A percentile compares a stretch with the other conserved stretches of the same genome.
These are phyloP conservation scores for Hyles euphorbiae DNA, from an alignment of 1,140 invertebrate species.

Conservation along the genomic window DNA sequence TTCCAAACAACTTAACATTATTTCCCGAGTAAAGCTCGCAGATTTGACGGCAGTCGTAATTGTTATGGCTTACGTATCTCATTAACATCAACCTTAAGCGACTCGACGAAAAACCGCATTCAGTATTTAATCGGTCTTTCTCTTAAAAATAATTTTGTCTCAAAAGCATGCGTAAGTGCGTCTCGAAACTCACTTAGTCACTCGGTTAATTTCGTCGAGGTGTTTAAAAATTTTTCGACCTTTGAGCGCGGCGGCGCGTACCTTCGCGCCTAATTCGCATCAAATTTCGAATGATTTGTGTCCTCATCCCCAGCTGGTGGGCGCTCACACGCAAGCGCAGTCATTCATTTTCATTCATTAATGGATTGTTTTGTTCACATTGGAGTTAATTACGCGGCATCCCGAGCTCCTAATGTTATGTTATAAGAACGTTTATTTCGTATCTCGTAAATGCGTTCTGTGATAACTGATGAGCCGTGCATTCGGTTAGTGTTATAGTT, in stretches of 20 bases:
- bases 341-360: constrained; percentile 34
- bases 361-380: constrained; percentile 23
- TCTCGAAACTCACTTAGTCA: constrained; percentile 37
- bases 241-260: constrained; percentile 8
- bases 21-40: constrained; percentile 5
- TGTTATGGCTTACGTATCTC: constrained; percentile 14
- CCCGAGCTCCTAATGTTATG: too few relatives aligned
- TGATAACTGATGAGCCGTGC: too few relatives aligned
- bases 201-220: constrained; percentile 32
- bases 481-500: too few relatives aligned
- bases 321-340: constrained; percentile 16
- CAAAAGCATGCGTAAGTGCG: constrained; percentile 36
- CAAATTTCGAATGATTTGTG: constrained; percentile 36
- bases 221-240: constrained; percentile 18
- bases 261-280: constrained; percentile 33
- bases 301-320: constrained; percentile 23
- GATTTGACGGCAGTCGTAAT: constrained; percentile 1
- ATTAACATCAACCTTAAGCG: constrained; percentile 22
- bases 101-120: constrained; percentile 21
- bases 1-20: too few relatives aligned
- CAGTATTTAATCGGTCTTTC: constrained; percentile 13
- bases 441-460: too few relatives aligned
- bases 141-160: constrained; percentile 25
- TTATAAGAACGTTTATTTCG: too few relatives aligned
- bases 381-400: constrained; percentile 16